Evolutionary conservation across 1,140 invertebrate species (phyloP).

Genomic region (Ips nitidus): DNA sequence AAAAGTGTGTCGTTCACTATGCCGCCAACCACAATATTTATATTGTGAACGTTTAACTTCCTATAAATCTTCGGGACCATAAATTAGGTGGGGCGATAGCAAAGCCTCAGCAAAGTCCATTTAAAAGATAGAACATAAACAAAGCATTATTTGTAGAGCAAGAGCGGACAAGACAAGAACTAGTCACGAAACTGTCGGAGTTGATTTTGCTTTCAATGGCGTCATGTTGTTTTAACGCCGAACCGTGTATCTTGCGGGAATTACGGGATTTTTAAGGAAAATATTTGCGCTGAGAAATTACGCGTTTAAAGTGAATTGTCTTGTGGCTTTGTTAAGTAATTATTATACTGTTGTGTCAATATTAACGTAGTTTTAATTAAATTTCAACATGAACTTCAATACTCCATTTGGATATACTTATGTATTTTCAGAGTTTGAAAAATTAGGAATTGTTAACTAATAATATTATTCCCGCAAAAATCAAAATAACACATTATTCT

Average conservation of each 20-base stretch:
- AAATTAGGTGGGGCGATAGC: constrained; percentile 18
- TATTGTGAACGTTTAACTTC: constrained; percentile 7
- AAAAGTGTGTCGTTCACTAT: background rate
- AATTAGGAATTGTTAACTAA: no score
- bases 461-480: no score
- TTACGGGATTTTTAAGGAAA: constrained; percentile 22
- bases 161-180: constrained; percentile 29
- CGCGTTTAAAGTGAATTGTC: no score
- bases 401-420: no score
- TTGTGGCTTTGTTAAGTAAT: background rate
- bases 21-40: background rate
- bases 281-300: constrained; percentile 7
- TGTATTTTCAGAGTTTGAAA: no score
- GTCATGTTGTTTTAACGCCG: constrained; percentile 29
- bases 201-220: constrained; percentile 31
- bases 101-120: constrained; percentile 24
- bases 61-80: constrained; percentile 16
- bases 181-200: constrained; percentile 31
- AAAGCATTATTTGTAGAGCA: constrained; percentile 31
- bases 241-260: constrained; percentile 20
- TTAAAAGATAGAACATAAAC: constrained; percentile 31
- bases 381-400: no score
- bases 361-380: background rate
- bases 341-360: background rate
- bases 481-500: no score